These are phyloP conservation scores for Lerema accius DNA, from an alignment of 1,140 invertebrate species.

Conservation along the genomic window DNA sequence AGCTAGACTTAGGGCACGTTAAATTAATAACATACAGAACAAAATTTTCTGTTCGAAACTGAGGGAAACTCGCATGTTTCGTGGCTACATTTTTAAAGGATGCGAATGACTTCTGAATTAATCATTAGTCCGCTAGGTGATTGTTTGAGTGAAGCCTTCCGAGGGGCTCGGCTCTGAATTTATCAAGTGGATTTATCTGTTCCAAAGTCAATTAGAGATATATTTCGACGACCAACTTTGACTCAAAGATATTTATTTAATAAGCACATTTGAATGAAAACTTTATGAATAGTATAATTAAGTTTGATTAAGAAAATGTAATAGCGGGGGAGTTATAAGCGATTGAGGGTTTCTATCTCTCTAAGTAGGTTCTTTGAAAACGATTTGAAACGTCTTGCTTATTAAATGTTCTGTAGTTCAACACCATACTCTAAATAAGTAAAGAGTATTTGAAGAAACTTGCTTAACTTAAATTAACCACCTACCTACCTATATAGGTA, in stretches of 20 bases:
- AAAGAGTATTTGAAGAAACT: too few species aligned
- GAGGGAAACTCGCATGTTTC: conserved; percentile 32
- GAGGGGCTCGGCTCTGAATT: conserved; percentile 58
- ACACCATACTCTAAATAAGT: too few species aligned
- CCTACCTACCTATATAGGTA: too few species aligned
- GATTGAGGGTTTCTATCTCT: neutral
- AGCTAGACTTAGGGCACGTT: too few species aligned
- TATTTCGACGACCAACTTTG: conserved; percentile 35
- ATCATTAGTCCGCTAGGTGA: conserved; percentile 73
- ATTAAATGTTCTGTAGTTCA: too few species aligned
- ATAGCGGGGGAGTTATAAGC: neutral
- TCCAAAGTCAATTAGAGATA: conserved; percentile 52
- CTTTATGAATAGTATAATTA: conserved; percentile 29
- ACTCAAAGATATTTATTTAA: conserved; percentile 25
- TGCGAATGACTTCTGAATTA: conserved; percentile 74
- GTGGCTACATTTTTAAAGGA: conserved; percentile 55
- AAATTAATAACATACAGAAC: neutral
- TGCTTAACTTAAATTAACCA: too few species aligned
- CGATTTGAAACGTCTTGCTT: too few species aligned
- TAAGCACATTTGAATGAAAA: conserved; percentile 27
- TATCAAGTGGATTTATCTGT: conserved; percentile 72
- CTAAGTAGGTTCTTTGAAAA: too few species aligned
- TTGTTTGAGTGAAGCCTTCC: conserved; percentile 63
- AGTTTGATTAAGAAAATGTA: conserved; percentile 15
- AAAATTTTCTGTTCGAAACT: conserved; percentile 3